Percentiles rank a stretch among this genome's conserved stretches.
phyloP scores from a whole-genome alignment of 2,797 vertebrate species.

The Poecilia velifera region DNA sequence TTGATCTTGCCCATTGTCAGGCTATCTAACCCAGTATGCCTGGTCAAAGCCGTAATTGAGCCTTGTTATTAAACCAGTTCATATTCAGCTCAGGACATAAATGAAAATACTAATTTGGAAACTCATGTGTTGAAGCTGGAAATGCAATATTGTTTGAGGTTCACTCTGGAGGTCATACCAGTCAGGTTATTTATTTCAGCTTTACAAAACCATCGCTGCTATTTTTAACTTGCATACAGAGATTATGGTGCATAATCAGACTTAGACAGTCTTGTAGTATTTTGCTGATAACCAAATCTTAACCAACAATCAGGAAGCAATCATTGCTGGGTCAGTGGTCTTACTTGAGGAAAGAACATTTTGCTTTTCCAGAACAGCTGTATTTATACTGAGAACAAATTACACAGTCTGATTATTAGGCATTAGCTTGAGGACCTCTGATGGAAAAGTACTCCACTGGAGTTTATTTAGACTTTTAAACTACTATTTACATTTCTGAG shows the following conservation, averaged over 20 bases:
- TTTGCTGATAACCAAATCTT: no score
- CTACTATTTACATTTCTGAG: neutral
- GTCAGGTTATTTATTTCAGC: no score
- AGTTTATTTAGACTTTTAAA: neutral
- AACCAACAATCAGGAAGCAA: no score
- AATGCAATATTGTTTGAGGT: no score
- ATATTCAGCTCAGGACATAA: neutral
- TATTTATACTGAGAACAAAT: neutral
- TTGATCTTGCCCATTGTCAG: neutral
- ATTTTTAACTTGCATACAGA: no score
- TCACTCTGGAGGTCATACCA: no score
- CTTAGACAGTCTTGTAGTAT: neutral
- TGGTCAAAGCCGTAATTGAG: neutral
- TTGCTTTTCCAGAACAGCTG: neutral
- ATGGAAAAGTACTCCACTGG: neutral
- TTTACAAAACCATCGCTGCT: no score
- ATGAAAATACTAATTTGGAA: neutral
- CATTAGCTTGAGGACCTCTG: neutral
- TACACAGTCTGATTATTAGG: neutral
- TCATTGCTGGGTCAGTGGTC: no score
- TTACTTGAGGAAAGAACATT: neutral
- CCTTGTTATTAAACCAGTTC: neutral
- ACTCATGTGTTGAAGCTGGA: no score
- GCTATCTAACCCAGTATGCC: neutral
- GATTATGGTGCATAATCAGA: neutral